Evolutionary conservation across 2,797 vertebrate genomes (phyloP), one percentile per base, ranked within the genome.

Genomic region (Propithecus deckenii): DNA sequence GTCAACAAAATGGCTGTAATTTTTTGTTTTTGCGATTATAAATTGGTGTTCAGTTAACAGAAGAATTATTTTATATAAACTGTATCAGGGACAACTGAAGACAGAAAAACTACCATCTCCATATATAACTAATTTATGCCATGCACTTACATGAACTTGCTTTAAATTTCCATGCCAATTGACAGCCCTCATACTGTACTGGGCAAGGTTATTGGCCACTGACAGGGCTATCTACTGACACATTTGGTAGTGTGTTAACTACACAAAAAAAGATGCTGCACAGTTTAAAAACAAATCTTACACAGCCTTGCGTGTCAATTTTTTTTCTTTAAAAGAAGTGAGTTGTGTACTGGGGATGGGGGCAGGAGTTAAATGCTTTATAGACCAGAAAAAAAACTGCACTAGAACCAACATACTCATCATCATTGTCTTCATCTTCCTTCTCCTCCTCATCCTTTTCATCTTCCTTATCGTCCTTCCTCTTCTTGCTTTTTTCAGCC

Each of bases 251-350:
- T 99, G 98, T 99, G 99, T 99, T 99, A 99, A 99, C 99, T 99
- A 99, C 99, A 99, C 99, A 99, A 99, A 99, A 99, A 99, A 99
- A 98, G 99, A 99, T 99, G 99, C 99, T 99, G 99, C 99, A 99
- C 99, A 99, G 99, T 79, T 57, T 79, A 57, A 79, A 79, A 38
- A 38, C n/a, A 57, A 57, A 38, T 57, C 35, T 55, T 38, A 38
- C 52, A 28, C n/a, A 57, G 52, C 4, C n/a, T 79, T 28, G 35
- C 8, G 38, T 57, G 55, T 38, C 13, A 57, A 99, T 35, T 99
- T 98, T 98, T 98, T 98, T 98, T 75, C n/a, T 83, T 83, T 83
- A 72, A 41, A 83, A 83, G 7, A 69, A 61, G 17, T 72, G 41
- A 83, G 67, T 59, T 43, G 8, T 74, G 14, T 74, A 87, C 69